These are phyloP conservation scores for Crossaster papposus DNA, from an alignment of 53 echinoderm and acorn worm genomes.

Conservation along the genomic window DNA sequence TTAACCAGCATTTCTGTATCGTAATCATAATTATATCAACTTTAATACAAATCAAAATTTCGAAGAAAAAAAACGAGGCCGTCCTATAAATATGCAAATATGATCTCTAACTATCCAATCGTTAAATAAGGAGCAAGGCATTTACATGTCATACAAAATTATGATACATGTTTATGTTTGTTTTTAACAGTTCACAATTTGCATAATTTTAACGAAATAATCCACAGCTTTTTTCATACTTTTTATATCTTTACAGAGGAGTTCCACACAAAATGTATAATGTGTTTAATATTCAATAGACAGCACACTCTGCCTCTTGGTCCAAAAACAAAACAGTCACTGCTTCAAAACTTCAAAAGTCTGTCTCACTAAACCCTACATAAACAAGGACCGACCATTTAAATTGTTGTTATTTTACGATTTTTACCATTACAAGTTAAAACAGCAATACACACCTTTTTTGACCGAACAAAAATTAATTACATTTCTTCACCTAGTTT, in stretches of 20 bases:
- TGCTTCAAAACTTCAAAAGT: not conserved
- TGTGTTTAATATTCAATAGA: slow-evolving; percentile 33
- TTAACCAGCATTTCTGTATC: not conserved
- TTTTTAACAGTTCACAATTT: slow-evolving; percentile 30
- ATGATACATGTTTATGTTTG: slow-evolving; percentile 46
- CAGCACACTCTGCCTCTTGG: slow-evolving; percentile 1
- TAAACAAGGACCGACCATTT: not conserved
- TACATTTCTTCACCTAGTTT: slow-evolving; percentile 27
- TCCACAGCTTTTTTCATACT: slow-evolving; percentile 25
- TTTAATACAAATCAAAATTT: not conserved
- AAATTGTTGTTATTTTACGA: not conserved
- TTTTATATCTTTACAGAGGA: slow-evolving; percentile 31
- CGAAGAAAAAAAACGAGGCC: not conserved
- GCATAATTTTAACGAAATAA: slow-evolving; percentile 58
- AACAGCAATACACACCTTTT: slow-evolving; percentile 7
- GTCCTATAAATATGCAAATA: slow-evolving; percentile 52
- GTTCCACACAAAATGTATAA: slow-evolving; percentile 31
- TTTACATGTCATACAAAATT: slow-evolving; percentile 64
- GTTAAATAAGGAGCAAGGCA: slow-evolving; percentile 60
- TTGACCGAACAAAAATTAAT: slow-evolving; percentile 42
- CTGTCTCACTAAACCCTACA: not conserved
- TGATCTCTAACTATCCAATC: slow-evolving; percentile 20
- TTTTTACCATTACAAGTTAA: not conserved
- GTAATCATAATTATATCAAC: not conserved
- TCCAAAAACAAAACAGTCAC: slow-evolving; percentile 15